Conservation (phyloP, 2,888 invertebrate species). For the Torymus auratus region DNA sequence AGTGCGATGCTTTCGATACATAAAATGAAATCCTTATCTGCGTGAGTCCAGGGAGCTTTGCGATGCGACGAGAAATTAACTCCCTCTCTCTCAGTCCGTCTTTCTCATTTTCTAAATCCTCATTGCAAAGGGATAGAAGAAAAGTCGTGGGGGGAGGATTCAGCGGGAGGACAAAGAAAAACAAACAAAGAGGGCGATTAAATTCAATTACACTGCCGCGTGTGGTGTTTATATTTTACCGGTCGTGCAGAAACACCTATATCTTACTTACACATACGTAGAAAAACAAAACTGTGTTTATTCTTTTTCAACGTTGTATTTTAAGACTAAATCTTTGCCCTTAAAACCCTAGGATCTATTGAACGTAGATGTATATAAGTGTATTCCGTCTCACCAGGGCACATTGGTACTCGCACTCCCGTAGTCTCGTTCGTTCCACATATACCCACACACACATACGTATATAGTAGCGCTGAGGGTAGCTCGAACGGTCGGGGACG, state of each 20-base stretch:
- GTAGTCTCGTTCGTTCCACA: too few species aligned
- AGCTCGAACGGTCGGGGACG: neutral
- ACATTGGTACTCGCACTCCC: too few species aligned
- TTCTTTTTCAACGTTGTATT: too few species aligned
- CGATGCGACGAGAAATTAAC: constrained; percentile 40
- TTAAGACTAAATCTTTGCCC: too few species aligned
- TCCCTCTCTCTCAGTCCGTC: neutral
- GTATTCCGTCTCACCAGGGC: too few species aligned
- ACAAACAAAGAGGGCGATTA: neutral
- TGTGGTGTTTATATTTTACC: too few species aligned
- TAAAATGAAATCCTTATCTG: constrained; percentile 49
- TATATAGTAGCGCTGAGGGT: neutral
- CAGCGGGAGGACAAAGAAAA: neutral
- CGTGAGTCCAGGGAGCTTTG: constrained; percentile 15
- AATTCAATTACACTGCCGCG: constrained; percentile 33
- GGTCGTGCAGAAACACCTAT: too few species aligned
- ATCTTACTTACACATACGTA: too few species aligned
- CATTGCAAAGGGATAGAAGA: neutral
- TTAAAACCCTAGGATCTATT: too few species aligned
- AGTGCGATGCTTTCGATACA: constrained; percentile 37
- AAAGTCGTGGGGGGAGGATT: neutral
- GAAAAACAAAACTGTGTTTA: too few species aligned
- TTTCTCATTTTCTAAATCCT: neutral
- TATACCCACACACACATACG: too few species aligned
- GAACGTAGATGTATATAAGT: too few species aligned